Base-by-base conservation (phyloP, 2,888 invertebrate genomes). In the Pristionchus maxplancki region DNA sequence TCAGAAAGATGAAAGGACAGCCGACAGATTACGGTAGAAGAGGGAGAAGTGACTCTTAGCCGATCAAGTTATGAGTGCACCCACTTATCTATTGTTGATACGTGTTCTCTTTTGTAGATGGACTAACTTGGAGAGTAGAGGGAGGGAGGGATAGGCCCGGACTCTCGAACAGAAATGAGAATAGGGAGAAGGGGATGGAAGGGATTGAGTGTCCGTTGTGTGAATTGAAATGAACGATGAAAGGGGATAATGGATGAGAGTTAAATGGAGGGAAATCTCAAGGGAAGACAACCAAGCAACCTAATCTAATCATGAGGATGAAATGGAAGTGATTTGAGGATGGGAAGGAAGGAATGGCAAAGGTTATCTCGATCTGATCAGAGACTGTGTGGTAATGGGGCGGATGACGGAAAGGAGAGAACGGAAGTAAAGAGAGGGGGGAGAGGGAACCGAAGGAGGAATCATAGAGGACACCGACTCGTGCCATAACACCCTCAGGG, bases 61-160 rank as follows among this genome's bases (percentile, higher is more conserved):
- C 44, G 44, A 71, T 71, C 40, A 78, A 78, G 78, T 78, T 78
- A 78, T 78, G 78, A 78, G 78, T 78, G 28, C 37, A 34, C 78
- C 78, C 78, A 78, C 78, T 78, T 78, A 78, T 48, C 78, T n/a
- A 78, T 78, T 78, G 78, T 78, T 78, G 78, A 78, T 78, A 78
- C 78, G 78, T 78, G 78, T 78, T 78, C 78, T 28, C 78, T 78
- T 78, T 78, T 78, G 78, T 78, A 78, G 78, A 78, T 44, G 44
- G 9, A 48, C 40, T 37, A 71, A 71, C 71, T 37, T 37, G 20
- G 71, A 40, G 50, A 48, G 48, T 48, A 24, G 81, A 44, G 81
- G 81, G 31, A 82, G 53, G 48, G 48, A 40, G 48, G 31, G 82
- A 34, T 31, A 82, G 82, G 53, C 31, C 82, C 20, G 40, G 48